phyloP scores from a whole-genome alignment of 2,113 vertebrate species.

The Eurystomus gularis region DNA sequence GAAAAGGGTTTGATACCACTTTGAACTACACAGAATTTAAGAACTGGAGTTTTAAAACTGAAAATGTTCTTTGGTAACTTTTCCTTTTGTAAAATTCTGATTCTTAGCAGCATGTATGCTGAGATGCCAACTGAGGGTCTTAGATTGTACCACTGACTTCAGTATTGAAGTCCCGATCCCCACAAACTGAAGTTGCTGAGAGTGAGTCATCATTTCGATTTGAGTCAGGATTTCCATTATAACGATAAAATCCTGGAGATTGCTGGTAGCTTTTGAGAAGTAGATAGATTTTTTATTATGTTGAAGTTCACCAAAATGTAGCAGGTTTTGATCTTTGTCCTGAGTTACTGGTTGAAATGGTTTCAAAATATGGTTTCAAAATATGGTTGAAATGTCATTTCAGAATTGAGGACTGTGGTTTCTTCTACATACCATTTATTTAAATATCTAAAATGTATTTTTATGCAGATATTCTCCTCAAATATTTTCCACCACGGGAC shows the following conservation, averaged over 20 bases:
- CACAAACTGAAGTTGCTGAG: not conserved
- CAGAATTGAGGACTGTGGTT: not conserved
- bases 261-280: not conserved
- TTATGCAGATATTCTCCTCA: slow-evolving; percentile 78
- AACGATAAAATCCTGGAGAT: not conserved
- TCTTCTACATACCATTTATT: not conserved
- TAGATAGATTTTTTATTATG: not conserved
- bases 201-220: not conserved
- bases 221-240: not conserved
- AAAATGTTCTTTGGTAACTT: not conserved
- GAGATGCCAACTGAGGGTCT: not conserved
- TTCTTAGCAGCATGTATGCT: not conserved
- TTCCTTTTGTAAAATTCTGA: not conserved
- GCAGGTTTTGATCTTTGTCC: not conserved
- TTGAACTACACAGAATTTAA: not conserved
- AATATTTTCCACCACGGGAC: slow-evolving; percentile 72
- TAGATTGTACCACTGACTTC: not conserved
- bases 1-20: not conserved
- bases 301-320: not conserved
- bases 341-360: too few species aligned
- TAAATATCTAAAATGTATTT: not conserved
- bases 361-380: too few species aligned
- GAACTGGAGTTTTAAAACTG: not conserved
- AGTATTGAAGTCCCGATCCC: not conserved
- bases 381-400: not conserved